Evolutionary conservation across 2,797 vertebrate genomes (phyloP).

Genomic region (Bradypodion ventrale): DNA sequence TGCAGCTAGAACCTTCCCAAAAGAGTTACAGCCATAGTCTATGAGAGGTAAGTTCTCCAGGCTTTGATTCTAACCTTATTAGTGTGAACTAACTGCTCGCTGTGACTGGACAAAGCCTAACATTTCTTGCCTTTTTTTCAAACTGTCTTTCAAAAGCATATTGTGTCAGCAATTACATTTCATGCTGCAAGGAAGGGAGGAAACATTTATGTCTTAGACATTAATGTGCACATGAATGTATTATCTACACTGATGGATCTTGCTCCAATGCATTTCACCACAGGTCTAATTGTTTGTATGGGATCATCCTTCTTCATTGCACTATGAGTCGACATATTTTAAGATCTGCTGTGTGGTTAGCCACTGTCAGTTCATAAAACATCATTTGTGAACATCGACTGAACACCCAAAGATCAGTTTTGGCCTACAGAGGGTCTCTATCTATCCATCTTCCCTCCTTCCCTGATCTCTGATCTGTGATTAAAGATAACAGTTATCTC

Average conservation of each 20-base stretch:
- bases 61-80: neutral
- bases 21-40: no score
- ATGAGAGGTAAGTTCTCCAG: no score
- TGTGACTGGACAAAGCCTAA: neutral
- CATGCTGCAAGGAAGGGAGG: no score
- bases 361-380: neutral
- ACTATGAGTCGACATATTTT: neutral
- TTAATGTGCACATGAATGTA: neutral
- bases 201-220: neutral
- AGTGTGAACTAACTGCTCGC: no score
- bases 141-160: neutral
- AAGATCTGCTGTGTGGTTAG: no score
- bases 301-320: neutral
- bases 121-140: neutral
- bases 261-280: neutral
- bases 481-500: neutral
- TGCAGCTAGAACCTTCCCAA: no score
- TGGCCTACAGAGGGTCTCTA: neutral
- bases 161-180: neutral
- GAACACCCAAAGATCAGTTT: no score
- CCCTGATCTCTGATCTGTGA: neutral
- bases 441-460: neutral
- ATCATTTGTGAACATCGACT: no score
- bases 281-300: neutral
- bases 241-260: neutral